Evolutionary conservation across 2,888 invertebrate species (phyloP).

Genomic region (Rhamnusium bicolor): DNA sequence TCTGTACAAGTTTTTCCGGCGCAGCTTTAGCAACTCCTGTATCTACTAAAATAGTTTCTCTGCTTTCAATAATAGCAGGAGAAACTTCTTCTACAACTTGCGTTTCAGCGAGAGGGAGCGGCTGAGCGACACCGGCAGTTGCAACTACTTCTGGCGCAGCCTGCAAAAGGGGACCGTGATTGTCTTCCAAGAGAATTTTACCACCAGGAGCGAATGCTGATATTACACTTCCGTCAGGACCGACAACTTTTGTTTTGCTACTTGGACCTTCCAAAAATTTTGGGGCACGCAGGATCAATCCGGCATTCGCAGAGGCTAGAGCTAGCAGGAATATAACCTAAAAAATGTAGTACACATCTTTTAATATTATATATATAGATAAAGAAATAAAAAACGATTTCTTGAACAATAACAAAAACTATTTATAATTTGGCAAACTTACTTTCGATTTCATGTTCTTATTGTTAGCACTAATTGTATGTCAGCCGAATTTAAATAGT

Average conservation of each 20-base stretch:
- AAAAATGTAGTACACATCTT: too few species aligned
- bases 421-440: neutral
- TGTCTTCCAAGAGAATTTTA: slow-evolving; percentile 20
- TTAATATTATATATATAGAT: too few species aligned
- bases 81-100: neutral
- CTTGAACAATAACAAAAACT: neutral
- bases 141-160: slow-evolving; percentile 19
- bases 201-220: slow-evolving; percentile 29
- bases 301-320: slow-evolving; percentile 47
- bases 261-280: slow-evolving; percentile 58
- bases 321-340: slow-evolving; percentile 44
- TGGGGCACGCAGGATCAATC: slow-evolving; percentile 40
- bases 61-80: neutral
- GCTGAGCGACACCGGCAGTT: slow-evolving; percentile 1
- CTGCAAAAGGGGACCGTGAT: slow-evolving; percentile 22
- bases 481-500: neutral
- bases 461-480: neutral
- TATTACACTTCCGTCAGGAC: slow-evolving; percentile 54
- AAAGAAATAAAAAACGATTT: neutral
- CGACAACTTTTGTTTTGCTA: slow-evolving; percentile 53
- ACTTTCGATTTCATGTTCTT: slow-evolving; percentile 15
- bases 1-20: neutral
- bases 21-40: neutral
- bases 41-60: neutral
- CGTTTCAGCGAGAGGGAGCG: neutral